Conservation (phyloP, 2,888 invertebrate species). For the Perithous albicinctus region DNA sequence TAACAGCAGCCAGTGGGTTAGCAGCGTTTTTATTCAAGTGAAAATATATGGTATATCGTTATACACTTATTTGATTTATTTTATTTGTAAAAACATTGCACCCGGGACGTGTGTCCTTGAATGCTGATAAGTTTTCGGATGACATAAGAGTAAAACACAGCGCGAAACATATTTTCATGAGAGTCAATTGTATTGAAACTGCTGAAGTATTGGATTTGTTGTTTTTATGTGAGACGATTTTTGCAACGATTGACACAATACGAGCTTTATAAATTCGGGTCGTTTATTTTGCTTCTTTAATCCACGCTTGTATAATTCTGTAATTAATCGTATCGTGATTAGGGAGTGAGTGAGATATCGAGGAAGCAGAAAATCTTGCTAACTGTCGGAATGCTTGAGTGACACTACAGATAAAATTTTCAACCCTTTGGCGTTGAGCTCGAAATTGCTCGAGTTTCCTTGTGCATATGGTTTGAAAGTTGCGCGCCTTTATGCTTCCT, state of each 20-base stretch:
- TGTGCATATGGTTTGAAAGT: constrained; percentile 33
- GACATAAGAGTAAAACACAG: too few species aligned
- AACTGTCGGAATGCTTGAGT: neutral
- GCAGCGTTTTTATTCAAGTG: neutral
- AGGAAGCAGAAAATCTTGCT: neutral
- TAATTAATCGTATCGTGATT: neutral
- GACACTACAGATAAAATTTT: neutral
- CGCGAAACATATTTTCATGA: too few species aligned
- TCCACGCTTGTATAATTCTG: too few species aligned
- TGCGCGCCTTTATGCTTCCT: neutral
- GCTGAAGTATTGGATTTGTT: too few species aligned
- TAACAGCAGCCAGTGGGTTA: constrained; percentile 3
- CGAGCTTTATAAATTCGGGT: too few species aligned
- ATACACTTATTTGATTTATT: too few species aligned
- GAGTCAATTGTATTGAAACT: too few species aligned
- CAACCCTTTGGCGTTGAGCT: neutral
- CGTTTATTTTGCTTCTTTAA: too few species aligned
- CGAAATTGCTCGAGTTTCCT: neutral
- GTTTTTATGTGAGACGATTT: neutral
- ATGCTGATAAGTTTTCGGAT: too few species aligned
- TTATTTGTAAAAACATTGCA: too few species aligned
- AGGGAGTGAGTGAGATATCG: neutral
- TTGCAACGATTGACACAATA: too few species aligned
- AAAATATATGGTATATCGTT: neutral
- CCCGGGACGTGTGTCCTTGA: too few species aligned